Conservation (phyloP, 2,888 invertebrate species). For the Megastigmus dorsalis region DNA sequence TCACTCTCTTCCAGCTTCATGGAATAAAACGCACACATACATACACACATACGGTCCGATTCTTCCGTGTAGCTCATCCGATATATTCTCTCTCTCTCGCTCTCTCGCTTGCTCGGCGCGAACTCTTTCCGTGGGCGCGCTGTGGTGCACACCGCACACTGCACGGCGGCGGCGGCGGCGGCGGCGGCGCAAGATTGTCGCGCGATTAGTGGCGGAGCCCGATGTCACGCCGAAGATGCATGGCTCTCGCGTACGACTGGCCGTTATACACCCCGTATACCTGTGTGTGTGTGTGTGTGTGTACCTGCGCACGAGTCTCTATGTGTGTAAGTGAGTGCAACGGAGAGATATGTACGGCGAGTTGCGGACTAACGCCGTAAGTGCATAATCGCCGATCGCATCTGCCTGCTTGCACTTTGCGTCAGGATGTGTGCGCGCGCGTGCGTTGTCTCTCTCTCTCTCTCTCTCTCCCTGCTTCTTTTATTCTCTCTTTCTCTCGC, state of each 20-base stretch:
- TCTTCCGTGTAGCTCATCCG: conserved; percentile 5
- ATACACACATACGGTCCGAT: neutral
- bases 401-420: conserved; percentile 68
- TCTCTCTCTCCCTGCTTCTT: neutral
- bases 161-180: conserved; percentile 50
- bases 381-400: conserved; percentile 74
- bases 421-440: conserved; percentile 25
- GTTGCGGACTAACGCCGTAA: conserved; percentile 72
- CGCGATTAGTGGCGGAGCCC: conserved; percentile 72
- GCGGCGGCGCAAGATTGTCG: conserved; percentile 72
- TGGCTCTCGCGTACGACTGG: conserved; percentile 68
- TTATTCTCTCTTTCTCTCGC: neutral
- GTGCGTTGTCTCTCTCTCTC: neutral
- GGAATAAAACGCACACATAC: conserved; percentile 15
- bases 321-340: conserved; percentile 56
- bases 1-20: conserved; percentile 41
- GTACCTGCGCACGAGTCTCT: conserved; percentile 46
- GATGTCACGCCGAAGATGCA: conserved; percentile 73
- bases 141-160: no score
- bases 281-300: neutral
- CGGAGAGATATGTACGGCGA: conserved; percentile 60
- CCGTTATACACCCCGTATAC: conserved; percentile 56
- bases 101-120: conserved; percentile 4
- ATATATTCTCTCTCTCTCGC: neutral
- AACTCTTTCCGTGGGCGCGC: conserved; percentile 55